Base-by-base conservation (phyloP, 2,888 invertebrate species). In the Malacosoma neustria region DNA sequence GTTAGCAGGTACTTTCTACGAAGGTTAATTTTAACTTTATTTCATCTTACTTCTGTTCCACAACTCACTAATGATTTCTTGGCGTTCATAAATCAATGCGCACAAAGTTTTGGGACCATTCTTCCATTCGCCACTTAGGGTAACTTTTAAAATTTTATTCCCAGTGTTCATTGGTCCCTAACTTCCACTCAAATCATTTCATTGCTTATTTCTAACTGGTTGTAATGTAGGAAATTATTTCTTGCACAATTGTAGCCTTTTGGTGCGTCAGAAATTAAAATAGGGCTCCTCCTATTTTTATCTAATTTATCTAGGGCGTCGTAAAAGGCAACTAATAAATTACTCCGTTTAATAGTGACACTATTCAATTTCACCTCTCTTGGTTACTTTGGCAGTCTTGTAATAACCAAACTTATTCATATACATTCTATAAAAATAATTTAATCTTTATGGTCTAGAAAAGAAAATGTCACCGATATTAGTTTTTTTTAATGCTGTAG, bases 21-120 rank as follows among this genome's bases (percentile, higher is more conserved):
- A 56, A 49, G 55, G 57, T 61, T 64, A 57, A 64, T 61, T 61
- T 61, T 50, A 65, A 69, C 56, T 68, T 68, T 61, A 57, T 58
- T 66, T 54, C 50, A 41, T 47, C 53, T 46, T 44, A 55, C 52
- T 57, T 54, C 51, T 51, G 51, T 54, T 60, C 45, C 47, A 43
- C 42, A 54, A 52, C 51, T 59, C 51, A 46, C 59, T 64, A 63
- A 65, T 61, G 61, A 65, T 65, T 69, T 65, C 58, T 51, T 42
- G 43, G 40, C 54, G 48, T 51, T 44, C 66, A 69, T 68, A 65
- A 66, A 68, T 68, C 65, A 66, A 61, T 61, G 51, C 43, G 49
- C 45, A 47, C 43, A 22, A 54, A 63, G 47, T 59, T 63, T 53
- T 40, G 34, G 38, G 45, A 38, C 49, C 48, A 48, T 62, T 65